Percentiles rank a stretch among this genome's conserved stretches.
These are phyloP conservation scores for Dendronephthya gigantea DNA, from an alignment of 64 coral and sea anemone genomes.

Conservation along the genomic window DNA sequence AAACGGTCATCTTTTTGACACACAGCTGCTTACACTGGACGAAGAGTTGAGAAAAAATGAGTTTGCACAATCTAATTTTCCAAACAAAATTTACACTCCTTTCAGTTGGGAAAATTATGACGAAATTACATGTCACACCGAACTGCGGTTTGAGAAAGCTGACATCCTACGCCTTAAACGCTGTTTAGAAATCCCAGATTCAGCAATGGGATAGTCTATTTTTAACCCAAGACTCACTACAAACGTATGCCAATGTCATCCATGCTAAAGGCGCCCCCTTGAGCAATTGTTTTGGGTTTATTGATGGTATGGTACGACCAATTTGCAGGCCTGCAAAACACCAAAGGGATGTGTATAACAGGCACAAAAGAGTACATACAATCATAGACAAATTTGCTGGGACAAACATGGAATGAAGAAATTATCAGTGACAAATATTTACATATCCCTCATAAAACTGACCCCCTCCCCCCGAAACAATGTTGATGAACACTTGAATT, in stretches of 20 bases:
- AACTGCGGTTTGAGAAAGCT: background rate
- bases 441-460: too few relatives aligned
- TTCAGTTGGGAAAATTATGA: background rate
- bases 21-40: background rate
- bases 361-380: background rate
- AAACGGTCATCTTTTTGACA: background rate
- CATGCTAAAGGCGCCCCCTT: background rate
- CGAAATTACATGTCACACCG: background rate
- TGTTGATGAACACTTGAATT: too few relatives aligned
- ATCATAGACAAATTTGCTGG: too few relatives aligned
- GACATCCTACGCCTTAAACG: background rate
- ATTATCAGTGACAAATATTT: too few relatives aligned
- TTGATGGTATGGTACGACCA: background rate
- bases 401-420: too few relatives aligned
- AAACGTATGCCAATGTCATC: background rate
- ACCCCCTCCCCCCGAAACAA: too few relatives aligned
- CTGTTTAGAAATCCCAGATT: constrained; percentile 28
- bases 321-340: background rate
- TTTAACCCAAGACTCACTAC: background rate
- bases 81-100: background rate
- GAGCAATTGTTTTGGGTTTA: background rate
- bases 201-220: background rate
- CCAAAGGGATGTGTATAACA: background rate
- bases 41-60: background rate
- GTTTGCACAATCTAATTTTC: background rate